Evolutionary conservation across 2,113 vertebrate species (phyloP).

Genomic region (Phycodurus eques): DNA sequence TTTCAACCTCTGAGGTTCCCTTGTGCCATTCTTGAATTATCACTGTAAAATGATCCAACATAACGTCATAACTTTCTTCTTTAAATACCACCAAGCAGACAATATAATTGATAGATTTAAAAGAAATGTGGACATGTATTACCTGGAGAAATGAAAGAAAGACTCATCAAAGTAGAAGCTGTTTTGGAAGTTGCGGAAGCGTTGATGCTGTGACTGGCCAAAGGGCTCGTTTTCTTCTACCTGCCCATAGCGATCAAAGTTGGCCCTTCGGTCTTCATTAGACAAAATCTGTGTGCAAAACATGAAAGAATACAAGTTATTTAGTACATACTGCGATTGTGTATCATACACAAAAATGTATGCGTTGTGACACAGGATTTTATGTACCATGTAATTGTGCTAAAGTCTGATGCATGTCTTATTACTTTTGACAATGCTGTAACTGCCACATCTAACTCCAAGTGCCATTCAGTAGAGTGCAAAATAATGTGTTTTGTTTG

Average conservation of each 20-base stretch:
- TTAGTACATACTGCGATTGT: not conserved
- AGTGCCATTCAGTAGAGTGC: not conserved
- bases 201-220: constrained; percentile 74
- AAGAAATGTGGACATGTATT: not conserved
- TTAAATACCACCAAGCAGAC: no score
- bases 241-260: constrained; percentile 88
- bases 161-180: constrained; percentile 94
- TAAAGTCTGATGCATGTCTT: not conserved
- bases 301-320: not conserved
- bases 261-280: constrained; percentile 85
- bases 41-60: not conserved
- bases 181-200: constrained; percentile 83
- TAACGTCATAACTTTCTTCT: no score
- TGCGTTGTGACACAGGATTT: no score
- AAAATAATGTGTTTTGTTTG: not conserved
- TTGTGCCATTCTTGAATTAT: not conserved
- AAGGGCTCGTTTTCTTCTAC: constrained; percentile 83
- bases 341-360: no score
- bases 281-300: constrained; percentile 83
- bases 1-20: not conserved
- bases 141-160: constrained; percentile 90
- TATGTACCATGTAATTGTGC: not conserved
- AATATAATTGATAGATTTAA: not conserved
- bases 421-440: not conserved
- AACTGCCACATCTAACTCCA: not conserved